A percentile compares a stretch with the other conserved stretches of the same genome.
These are phyloP conservation scores for Polypedilum pembai DNA, from an alignment of 1,140 invertebrate genomes.

Conservation along the genomic window DNA sequence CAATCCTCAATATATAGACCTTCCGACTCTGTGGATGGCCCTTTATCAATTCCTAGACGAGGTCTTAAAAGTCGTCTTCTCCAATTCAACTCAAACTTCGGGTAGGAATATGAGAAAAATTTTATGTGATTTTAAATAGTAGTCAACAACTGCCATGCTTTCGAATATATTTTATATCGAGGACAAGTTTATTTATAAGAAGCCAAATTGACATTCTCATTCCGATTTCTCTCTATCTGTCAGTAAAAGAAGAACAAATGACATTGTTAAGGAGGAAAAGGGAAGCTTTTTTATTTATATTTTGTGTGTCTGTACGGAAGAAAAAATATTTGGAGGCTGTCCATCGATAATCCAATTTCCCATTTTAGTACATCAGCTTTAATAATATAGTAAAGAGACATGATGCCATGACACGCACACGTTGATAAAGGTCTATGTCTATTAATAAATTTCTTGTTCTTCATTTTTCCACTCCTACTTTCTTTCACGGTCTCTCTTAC, in stretches of 20 bases:
- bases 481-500: no score
- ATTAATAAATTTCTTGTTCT: background rate
- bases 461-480: background rate
- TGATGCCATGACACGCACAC: background rate
- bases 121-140: conserved; percentile 28
- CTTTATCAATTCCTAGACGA: conserved; percentile 73
- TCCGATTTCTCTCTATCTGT: no score
- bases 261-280: no score
- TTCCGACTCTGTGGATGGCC: conserved; percentile 63
- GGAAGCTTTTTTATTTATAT: no score
- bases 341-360: conserved; percentile 41
- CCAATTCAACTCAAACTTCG: conserved; percentile 77
- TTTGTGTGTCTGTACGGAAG: conserved; percentile 44
- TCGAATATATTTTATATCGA: conserved; percentile 24
- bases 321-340: conserved; percentile 53
- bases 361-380: background rate
- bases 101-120: conserved; percentile 52
- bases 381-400: background rate
- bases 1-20: conserved; percentile 36
- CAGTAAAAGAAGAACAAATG: no score
- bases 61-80: conserved; percentile 79
- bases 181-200: background rate
- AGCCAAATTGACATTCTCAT: no score
- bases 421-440: conserved; percentile 17
- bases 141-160: conserved; percentile 29